Base-by-base conservation (phyloP, 2,888 invertebrate species). In the Terebella lapidaria region DNA sequence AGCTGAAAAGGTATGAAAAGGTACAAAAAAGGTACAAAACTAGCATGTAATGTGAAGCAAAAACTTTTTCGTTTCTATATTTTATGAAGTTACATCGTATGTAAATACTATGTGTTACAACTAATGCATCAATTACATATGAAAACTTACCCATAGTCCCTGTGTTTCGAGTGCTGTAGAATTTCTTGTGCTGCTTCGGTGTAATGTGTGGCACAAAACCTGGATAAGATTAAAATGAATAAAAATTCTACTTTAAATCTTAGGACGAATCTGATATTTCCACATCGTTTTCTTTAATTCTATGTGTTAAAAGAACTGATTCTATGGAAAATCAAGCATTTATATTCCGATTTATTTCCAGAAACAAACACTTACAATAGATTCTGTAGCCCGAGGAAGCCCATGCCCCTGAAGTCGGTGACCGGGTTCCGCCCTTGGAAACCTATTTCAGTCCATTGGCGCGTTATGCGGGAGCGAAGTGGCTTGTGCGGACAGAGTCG, bases 391-490 rank as follows among this genome's bases (percentile, higher is more conserved):
- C 95, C 95, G 49, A 97, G 84, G 62, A 95, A 81, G 25, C 97
- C 97, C 95, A 97, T 97, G 63, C 97, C 97, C 56, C 97, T 87
- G 76, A 99, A 99, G 83, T 99, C 97, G 0, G 96, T 97, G 81
- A 92, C 91, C 0, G 97, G 97, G 84, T 97, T 95, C 73, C 94
- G 92, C n/a, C 97, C 97, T 85, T 95, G 95, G 82, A 97, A 97
- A 20, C 96, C 96, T 71, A 95, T 91, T 61, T 88, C 85, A 74
- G 92, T 91, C 97, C 97, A 97, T 74, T 95, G 94, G 71, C 92
- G 91, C 0, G 91, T 89, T 3, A 92, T 85, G 69, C 94, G 83
- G 1, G 84, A 83, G 63, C 87, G 87, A 4, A 96, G 81, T 3
- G 83, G 81, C 63, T 86, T 86, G 57, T 88, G 83, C 0, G 93